Conservation (phyloP, 2,888 invertebrate species). For the Trichopria drosophilae region DNA sequence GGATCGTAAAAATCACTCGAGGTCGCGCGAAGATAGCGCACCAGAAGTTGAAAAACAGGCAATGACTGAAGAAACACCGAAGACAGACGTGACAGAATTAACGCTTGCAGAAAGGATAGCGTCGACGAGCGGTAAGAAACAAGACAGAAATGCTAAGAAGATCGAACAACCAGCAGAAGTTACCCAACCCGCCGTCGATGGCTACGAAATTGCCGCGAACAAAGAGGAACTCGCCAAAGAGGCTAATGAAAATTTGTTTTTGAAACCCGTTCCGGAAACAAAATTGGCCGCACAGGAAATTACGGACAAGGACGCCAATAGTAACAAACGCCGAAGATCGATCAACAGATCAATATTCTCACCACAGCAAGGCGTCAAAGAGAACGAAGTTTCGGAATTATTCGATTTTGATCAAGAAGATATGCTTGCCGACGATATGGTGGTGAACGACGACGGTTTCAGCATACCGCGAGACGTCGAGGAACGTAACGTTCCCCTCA, state of each 20-base stretch:
- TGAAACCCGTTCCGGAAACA: slow-evolving; percentile 46
- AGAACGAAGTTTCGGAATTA: slow-evolving; percentile 63
- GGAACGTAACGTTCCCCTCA: slow-evolving; percentile 63
- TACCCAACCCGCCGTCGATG: slow-evolving; percentile 13
- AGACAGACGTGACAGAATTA: no score
- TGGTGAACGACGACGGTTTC: slow-evolving; percentile 67
- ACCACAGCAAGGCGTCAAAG: slow-evolving; percentile 66
- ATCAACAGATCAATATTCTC: slow-evolving; percentile 71
- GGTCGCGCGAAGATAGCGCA: not conserved
- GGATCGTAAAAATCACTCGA: not conserved
- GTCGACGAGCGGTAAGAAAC: slow-evolving; percentile 22
- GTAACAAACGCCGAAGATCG: slow-evolving; percentile 49
- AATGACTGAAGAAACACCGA: not conserved
- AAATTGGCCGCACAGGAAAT: slow-evolving; percentile 29
- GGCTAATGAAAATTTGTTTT: slow-evolving; percentile 35
- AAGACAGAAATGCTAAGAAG: slow-evolving; percentile 25
- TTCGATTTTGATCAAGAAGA: slow-evolving; percentile 68
- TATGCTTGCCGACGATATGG: slow-evolving; percentile 65
- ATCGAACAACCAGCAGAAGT: slow-evolving; percentile 23
- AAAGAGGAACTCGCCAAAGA: slow-evolving; percentile 34
- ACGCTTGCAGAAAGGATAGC: slow-evolving; percentile 30
- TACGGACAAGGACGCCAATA: slow-evolving; percentile 45
- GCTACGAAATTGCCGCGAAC: slow-evolving; percentile 10
- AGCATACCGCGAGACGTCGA: slow-evolving; percentile 66
- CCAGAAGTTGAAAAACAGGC: no score